Percentiles rank a stretch among this genome's conserved stretches.
phyloP scores from a whole-genome alignment of 2,888 invertebrate genomes.

The Ephialtes manifestator region DNA sequence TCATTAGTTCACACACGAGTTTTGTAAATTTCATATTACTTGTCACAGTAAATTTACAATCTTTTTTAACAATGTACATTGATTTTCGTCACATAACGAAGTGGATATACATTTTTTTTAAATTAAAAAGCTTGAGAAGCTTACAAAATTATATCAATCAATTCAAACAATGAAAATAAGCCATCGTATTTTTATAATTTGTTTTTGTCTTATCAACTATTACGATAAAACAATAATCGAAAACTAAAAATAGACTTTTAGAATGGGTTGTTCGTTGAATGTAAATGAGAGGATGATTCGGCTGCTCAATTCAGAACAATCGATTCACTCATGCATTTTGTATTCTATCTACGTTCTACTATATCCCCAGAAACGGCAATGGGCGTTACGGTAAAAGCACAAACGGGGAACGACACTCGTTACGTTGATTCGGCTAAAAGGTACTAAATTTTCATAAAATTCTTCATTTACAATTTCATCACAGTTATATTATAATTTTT shows the following conservation, averaged over 20 bases:
- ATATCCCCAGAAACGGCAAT: conserved; percentile 68
- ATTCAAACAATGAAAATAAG: no score
- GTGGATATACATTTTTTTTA: no score
- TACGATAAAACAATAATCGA: no score
- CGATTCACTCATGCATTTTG: neutral
- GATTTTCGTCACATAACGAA: no score
- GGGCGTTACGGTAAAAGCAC: conserved; percentile 66
- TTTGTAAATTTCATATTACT: no score
- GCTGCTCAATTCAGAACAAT: neutral
- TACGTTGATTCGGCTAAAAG: conserved; percentile 65
- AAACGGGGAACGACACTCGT: conserved; percentile 48
- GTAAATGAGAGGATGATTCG: neutral
- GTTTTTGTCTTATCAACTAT: no score
- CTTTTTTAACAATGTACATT: no score
- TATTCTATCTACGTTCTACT: neutral
- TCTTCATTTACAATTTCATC: conserved; percentile 4
- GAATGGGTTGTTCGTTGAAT: neutral
- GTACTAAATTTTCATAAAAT: conserved; percentile 18
- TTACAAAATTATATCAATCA: no score
- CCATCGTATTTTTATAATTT: no score
- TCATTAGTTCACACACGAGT: no score
- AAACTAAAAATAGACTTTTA: neutral
- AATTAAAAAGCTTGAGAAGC: no score
- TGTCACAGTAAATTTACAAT: no score
- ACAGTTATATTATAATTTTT: neutral